These are phyloP conservation scores for Hyperopisus bebe DNA, from an alignment of 2,113 vertebrate species.

Conservation along the genomic window DNA sequence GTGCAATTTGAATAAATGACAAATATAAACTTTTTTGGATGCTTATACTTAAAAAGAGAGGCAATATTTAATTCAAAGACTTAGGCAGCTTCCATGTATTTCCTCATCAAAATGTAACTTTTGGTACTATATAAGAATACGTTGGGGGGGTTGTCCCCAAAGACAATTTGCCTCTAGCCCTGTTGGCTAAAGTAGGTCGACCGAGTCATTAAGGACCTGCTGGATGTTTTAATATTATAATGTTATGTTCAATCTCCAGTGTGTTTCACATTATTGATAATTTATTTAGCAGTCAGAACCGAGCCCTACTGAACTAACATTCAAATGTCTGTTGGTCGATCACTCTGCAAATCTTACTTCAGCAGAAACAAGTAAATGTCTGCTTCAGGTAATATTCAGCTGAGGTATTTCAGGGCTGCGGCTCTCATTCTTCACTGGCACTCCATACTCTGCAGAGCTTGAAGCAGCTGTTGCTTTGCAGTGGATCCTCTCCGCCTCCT, in stretches of 20 bases:
- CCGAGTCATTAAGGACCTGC: neutral
- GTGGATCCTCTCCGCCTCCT: neutral
- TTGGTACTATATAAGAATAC: neutral
- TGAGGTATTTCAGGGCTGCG: neutral
- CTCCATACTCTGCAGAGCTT: neutral
- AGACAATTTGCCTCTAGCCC: neutral
- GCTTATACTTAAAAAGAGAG: neutral
- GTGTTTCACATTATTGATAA: neutral
- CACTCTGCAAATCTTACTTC: slow-evolving; percentile 8
- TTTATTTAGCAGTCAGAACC: neutral
- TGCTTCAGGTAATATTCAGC: neutral
- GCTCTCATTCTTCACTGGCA: too few species aligned
- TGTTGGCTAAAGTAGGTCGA: neutral
- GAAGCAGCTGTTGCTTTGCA: neutral
- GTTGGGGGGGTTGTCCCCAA: neutral
- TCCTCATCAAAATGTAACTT: neutral
- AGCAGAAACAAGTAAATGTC: neutral
- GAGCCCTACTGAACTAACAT: neutral
- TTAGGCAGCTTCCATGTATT: neutral
- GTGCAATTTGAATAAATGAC: neutral
- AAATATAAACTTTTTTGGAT: neutral
- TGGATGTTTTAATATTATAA: neutral
- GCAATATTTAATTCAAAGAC: neutral
- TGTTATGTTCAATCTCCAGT: neutral
- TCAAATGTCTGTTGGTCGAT: neutral